Evolutionary conservation across 2,888 invertebrate genomes (phyloP), one percentile per base, ranked within the genome.

Genomic region (Hoplodrina ambigua): DNA sequence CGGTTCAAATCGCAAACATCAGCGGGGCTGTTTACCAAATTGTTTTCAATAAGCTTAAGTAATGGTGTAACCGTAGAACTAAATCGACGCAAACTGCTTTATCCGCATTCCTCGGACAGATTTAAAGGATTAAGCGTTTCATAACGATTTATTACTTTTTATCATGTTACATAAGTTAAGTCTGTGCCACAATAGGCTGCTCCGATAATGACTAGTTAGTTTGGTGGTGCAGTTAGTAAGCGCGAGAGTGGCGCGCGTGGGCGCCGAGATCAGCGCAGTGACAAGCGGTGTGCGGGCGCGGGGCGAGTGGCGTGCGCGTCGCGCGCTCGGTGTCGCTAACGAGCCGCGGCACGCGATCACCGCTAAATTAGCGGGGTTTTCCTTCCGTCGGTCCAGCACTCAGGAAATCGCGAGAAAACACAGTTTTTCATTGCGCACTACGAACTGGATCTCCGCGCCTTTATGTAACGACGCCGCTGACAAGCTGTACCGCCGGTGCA

Each of bases 361-460:
- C 78, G 83, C 90, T 91, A 90, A 92, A 91, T 93, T 92, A 92
- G 92, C 90, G 89, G 93, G 93, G 92, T 94, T 95, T 95, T 94
- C 94, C 95, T 95, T 95, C 95, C 95, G 94, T 87, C 89, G 89
- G 86, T 91, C 88, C 88, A 86, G 81, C 84, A 90, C 92, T 90
- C 90, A 93, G 94, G 94, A 95, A 96, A 94, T 93, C 89, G 84
- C 93, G 91, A 94, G 94, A 95, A 95, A 95, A 94, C 91, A 87
- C 84, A 90, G 88, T 94, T 95, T 95, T 96, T 94, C 93, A 93
- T 91, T 89, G 87, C 92, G 86, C 85, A 88, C 91, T 88, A 84
- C 87, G 88, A 93, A 95, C 95, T 95, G 92, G 94, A 94, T 94
- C 90, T 92, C 89, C 90, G 85, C 91, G 91, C 90, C 90, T 95